phyloP scores from a whole-genome alignment of 2,888 invertebrate genomes.

The Drosophila conformis region DNA sequence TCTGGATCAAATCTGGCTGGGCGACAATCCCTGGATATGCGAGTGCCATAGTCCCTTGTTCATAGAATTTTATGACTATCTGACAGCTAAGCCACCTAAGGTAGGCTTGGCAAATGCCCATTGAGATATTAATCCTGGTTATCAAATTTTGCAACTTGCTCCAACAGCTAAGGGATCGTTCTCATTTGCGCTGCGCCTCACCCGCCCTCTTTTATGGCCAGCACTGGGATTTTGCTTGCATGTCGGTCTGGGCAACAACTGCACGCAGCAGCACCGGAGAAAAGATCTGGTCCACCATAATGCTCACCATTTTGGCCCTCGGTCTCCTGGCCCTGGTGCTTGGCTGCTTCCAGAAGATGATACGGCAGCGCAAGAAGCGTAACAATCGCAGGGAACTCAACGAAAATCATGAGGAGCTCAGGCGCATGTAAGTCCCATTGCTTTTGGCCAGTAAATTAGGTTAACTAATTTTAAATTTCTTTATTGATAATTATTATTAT shows the following conservation, averaged over 20 bases:
- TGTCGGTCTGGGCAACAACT: conserved; percentile 87
- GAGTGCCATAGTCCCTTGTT: conserved; percentile 88
- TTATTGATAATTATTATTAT: not conserved
- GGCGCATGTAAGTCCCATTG: conserved; percentile 79
- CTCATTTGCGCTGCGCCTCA: conserved; percentile 88
- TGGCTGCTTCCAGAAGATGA: conserved; percentile 84
- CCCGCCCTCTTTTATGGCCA: conserved; percentile 88
- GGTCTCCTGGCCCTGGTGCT: conserved; percentile 61
- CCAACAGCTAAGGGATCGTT: conserved; percentile 80
- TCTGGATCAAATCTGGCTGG: conserved; percentile 87
- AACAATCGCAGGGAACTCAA: conserved; percentile 85
- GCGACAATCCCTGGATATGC: conserved; percentile 92
- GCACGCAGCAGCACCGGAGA: conserved; percentile 84
- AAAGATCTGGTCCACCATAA: conserved; percentile 87
- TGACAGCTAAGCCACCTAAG: conserved; percentile 87
- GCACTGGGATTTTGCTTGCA: conserved; percentile 90
- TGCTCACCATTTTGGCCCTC: conserved; percentile 84
- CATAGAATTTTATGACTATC: conserved; percentile 87
- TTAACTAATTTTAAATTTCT: not conserved
- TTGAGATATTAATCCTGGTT: not conserved
- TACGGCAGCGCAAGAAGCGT: conserved; percentile 85
- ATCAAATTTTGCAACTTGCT: not conserved
- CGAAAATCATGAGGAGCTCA: conserved; percentile 84
- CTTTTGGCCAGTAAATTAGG: not conserved
- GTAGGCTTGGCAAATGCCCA: conserved; percentile 45